Evolutionary conservation across 2,113 vertebrate genomes (phyloP).

Genomic region (Marmota monax): DNA sequence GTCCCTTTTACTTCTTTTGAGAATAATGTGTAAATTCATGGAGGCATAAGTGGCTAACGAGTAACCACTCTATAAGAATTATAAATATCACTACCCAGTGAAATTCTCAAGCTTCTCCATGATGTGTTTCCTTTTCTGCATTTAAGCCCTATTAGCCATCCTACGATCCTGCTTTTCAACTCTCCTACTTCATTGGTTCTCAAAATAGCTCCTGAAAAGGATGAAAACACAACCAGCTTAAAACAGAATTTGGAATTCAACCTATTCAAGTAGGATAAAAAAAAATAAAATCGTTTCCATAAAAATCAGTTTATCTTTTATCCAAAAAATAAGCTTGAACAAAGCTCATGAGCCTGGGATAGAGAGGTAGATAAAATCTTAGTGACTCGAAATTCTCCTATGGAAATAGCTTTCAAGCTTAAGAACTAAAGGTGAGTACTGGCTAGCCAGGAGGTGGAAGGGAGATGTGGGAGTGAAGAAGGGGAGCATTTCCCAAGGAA

Average conservation of each 20-base stretch:
- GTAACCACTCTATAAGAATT: neutral
- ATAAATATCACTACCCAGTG: slow-evolving; percentile 23
- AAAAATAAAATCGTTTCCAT: slow-evolving; percentile 16
- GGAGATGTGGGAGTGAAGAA: accelerated
- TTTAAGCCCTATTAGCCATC: neutral
- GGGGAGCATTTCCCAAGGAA: neutral
- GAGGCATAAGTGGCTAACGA: neutral
- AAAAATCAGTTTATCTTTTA: slow-evolving; percentile 38
- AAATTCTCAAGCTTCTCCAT: neutral
- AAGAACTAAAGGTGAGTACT: neutral
- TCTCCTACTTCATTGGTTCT: neutral
- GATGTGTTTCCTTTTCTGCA: slow-evolving; percentile 1
- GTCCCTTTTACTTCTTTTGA: neutral
- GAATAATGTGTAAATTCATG: neutral
- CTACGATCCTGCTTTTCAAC: neutral
- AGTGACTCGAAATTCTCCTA: neutral
- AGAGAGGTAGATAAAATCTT: neutral
- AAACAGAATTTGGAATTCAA: slow-evolving; percentile 43
- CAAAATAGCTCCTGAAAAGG: neutral
- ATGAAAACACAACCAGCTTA: neutral
- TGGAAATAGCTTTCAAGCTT: neutral
- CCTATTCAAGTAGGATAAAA: neutral
- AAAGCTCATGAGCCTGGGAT: neutral
- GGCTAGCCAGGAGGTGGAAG: neutral
- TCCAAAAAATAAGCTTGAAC: neutral